A percentile compares a stretch with the other conserved stretches of the same genome.
These are phyloP conservation scores for Styela plicata DNA, from an alignment of 23 tunicate genomes.

Conservation along the genomic window DNA sequence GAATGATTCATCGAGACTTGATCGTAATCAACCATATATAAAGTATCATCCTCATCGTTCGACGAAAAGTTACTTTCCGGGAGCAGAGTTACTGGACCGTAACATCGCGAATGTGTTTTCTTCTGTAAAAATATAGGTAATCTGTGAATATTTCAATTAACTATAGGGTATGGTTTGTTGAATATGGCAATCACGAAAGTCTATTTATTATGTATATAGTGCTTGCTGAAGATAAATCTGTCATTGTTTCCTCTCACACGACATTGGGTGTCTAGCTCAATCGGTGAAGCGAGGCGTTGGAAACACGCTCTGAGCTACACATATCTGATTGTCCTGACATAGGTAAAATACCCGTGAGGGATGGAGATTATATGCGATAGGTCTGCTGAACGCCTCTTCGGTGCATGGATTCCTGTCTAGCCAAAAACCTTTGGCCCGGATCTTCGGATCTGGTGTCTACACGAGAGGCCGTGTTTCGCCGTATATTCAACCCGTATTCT, in stretches of 20 bases:
- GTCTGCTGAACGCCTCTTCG: too few relatives aligned
- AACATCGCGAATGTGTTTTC: neutral
- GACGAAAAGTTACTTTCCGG: neutral
- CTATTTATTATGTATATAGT: too few relatives aligned
- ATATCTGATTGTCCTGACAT: too few relatives aligned
- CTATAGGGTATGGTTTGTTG: neutral
- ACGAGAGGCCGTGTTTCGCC: too few relatives aligned
- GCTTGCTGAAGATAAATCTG: neutral
- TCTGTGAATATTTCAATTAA: neutral
- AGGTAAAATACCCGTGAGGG: too few relatives aligned
- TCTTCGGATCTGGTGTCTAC: too few relatives aligned
- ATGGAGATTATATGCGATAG: too few relatives aligned
- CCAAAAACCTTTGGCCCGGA: too few relatives aligned
- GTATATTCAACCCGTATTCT: too few relatives aligned
- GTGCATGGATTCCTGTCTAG: too few relatives aligned
- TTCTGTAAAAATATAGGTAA: constrained; percentile 12
- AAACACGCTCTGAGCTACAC: neutral
- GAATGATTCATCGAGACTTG: constrained; percentile 46
- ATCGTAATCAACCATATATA: constrained; percentile 87
- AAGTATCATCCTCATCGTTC: constrained; percentile 40
- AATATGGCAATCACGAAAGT: neutral
- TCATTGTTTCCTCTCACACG: neutral
- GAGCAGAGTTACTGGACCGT: constrained; percentile 11
- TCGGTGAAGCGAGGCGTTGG: too few relatives aligned
- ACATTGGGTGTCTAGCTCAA: too few relatives aligned